Percentiles rank a stretch among this genome's conserved stretches.
Evolutionary conservation across 64 coral and sea anemone genomes (phyloP).

Genomic region (Pachyseris speciosa): DNA sequence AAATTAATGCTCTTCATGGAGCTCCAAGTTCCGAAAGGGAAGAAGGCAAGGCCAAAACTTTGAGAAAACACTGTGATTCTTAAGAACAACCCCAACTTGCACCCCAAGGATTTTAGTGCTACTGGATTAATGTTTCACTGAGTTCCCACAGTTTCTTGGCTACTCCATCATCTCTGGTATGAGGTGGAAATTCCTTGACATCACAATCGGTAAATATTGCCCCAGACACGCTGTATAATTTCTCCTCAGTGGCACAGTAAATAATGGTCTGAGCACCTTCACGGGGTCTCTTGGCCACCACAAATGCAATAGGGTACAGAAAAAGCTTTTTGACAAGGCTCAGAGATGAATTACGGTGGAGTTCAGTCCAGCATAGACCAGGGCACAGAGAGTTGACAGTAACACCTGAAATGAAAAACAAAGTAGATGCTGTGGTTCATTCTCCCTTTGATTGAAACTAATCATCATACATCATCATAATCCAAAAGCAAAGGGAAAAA

Average conservation of each 20-base stretch:
- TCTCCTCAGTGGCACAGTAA: slow-evolving; percentile 94
- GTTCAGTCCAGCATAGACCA: slow-evolving; percentile 94
- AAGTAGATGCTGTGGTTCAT: not conserved
- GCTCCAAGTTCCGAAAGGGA: too few relatives aligned
- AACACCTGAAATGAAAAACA: slow-evolving; percentile 75
- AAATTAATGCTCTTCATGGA: too few relatives aligned
- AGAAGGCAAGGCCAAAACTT: too few relatives aligned
- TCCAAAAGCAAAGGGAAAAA: too few relatives aligned
- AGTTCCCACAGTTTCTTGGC: slow-evolving; percentile 96
- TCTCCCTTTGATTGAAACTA: not conserved
- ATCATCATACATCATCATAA: too few relatives aligned
- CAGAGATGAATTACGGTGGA: slow-evolving; percentile 56
- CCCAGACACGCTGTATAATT: slow-evolving; percentile 74
- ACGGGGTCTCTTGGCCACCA: slow-evolving; percentile 76
- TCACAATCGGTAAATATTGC: slow-evolving; percentile 79
- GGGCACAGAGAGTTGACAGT: slow-evolving; percentile 90
- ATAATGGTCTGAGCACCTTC: slow-evolving; percentile 94
- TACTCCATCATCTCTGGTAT: slow-evolving; percentile 93
- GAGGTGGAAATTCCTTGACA: slow-evolving; percentile 64
- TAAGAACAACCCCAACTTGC: too few relatives aligned
- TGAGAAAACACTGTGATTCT: too few relatives aligned
- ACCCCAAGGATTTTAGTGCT: not conserved
- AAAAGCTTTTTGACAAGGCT: slow-evolving; percentile 61
- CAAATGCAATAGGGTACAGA: slow-evolving; percentile 69
- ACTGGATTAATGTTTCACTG: slow-evolving; percentile 70